Evolutionary conservation across 2,797 vertebrate genomes (phyloP), one percentile per base, ranked within the genome.

Genomic region (Fundulus diaphanus): DNA sequence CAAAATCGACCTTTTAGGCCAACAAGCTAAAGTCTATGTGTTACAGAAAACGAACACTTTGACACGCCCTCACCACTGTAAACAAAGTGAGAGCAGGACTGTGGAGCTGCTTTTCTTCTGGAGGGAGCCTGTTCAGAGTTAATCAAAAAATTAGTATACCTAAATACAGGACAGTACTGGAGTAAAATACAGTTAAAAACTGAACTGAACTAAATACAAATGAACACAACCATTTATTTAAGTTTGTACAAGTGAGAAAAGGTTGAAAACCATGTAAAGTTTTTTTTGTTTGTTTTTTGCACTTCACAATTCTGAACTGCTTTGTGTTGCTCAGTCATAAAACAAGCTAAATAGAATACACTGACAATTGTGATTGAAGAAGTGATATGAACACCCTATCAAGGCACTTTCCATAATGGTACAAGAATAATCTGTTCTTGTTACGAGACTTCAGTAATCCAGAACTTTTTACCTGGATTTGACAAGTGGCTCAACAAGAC

Each of bases 401-500:
- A 37, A 63, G 20, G 59, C 42, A 44, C 35, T n/a, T 40, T 24
- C 2, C 52, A 54, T 54, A 40, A n/a, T 22, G 2, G 7, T 15
- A 22, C 9, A 65, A n/a, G 4, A n/a, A 42, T 63, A 35, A 37
- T 65, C 35, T 42, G 24, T 40, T 42, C 24, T 42, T 40, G 24
- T 65, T 37, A 42, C 61, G n/a, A n/a, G n/a, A n/a, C n/a, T n/a
- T n/a, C n/a, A n/a, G n/a, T n/a, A n/a, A n/a, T n/a, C n/a, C 2
- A 0, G 18, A 18, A 15, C 18, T 16, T 48, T 48, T 9, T 29
- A 16, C 5, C 1, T 46, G 16, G 56, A 74, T 59, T 77, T 80
- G 77, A 85, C 29, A 72, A 79, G 82, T 80, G 48, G 54, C 73
- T 68, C 72, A 74, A 83, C 76, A 70, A 56, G 48, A 65, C 51